Evolutionary conservation across 2,888 invertebrate species (phyloP).

Genomic region (Caenorhabditis wallacei): DNA sequence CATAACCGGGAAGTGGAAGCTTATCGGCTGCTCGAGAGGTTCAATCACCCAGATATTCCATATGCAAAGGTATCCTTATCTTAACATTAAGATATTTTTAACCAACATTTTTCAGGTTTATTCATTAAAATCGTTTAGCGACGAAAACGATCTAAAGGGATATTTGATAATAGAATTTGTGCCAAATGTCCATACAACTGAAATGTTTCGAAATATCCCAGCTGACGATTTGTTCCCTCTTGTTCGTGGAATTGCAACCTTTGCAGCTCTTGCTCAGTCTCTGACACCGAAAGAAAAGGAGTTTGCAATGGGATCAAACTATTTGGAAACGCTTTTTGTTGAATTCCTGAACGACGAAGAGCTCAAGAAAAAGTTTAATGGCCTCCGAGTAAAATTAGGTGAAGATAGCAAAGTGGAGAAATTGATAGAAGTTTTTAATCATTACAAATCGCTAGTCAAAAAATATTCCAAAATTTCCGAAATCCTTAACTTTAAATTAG

Average conservation of each 20-base stretch:
- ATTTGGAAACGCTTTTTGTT: constrained; percentile 22
- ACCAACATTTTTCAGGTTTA: too few species aligned
- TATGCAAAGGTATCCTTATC: too few species aligned
- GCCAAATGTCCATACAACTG: constrained; percentile 13
- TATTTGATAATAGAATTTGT: constrained; percentile 29
- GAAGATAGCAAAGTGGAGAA: constrained; percentile 18
- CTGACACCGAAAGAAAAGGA: background rate
- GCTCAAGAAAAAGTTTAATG: background rate
- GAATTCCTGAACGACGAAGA: constrained; percentile 6
- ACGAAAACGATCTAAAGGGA: constrained; percentile 35
- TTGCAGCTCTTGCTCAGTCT: constrained; percentile 16
- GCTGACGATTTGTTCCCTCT: constrained; percentile 25
- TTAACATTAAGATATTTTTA: too few species aligned
- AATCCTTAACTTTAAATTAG: constrained; percentile 13
- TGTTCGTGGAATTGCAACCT: constrained; percentile 32
- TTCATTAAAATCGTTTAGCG: background rate
- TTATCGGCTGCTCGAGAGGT: background rate
- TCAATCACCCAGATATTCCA: too few species aligned
- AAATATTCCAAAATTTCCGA: constrained; percentile 25
- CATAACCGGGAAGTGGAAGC: constrained; percentile 23
- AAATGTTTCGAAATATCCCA: constrained; percentile 5
- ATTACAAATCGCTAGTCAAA: background rate
- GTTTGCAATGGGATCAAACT: constrained; percentile 11
- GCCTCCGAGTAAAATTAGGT: background rate
- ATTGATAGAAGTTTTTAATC: background rate